Percentiles rank a stretch among this genome's conserved stretches.
Conservation (phyloP, 2,888 invertebrate species). For the Ptilodon capucinus region DNA sequence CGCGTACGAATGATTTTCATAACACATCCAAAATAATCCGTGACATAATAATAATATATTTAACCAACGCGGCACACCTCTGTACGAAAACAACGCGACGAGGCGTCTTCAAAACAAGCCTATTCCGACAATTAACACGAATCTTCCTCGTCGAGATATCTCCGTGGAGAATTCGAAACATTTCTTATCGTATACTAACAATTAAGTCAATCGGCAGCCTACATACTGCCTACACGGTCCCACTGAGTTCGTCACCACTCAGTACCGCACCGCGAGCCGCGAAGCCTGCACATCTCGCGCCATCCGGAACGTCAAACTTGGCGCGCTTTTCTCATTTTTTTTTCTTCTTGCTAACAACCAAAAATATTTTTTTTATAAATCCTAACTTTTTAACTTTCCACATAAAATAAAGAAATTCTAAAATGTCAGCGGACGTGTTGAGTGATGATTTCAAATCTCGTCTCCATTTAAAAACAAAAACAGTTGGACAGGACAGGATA, state of each 20-base stretch:
- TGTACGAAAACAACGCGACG: background rate
- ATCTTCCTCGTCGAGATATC: conserved; percentile 22
- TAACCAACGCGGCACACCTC: too few species aligned
- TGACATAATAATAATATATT: background rate
- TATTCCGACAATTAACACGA: conserved; percentile 16
- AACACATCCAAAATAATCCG: background rate
- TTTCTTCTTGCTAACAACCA: conserved; percentile 10
- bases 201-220: conserved; percentile 70
- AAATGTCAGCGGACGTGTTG: conserved; percentile 89
- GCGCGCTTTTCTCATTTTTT: conserved; percentile 38
- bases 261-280: conserved; percentile 71
- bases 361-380: conserved; percentile 10
- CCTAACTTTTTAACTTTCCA: conserved; percentile 14
- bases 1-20: background rate
- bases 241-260: conserved; percentile 42
- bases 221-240: conserved; percentile 47
- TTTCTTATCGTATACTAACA: conserved; percentile 60
- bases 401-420: conserved; percentile 22
- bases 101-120: conserved; percentile 7
- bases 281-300: conserved; percentile 62
- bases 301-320: conserved; percentile 40
- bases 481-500: conserved; percentile 91
- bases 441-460: conserved; percentile 90
- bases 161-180: conserved; percentile 35
- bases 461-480: conserved; percentile 89